Evolutionary conservation across 2,797 vertebrate genomes (phyloP).

Genomic region (Adrianichthys oophorus): DNA sequence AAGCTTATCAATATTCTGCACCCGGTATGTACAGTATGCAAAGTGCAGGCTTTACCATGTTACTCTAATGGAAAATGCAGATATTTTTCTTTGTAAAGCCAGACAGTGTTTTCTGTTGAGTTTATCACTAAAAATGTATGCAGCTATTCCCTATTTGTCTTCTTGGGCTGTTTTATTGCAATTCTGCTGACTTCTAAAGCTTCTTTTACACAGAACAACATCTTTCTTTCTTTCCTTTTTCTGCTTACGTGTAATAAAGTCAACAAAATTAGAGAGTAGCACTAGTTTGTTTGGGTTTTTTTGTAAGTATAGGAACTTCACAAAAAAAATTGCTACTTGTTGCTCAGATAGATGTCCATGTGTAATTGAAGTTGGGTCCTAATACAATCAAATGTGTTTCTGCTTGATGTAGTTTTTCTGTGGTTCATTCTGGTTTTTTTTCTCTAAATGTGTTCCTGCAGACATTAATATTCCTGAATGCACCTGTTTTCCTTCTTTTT

Average conservation of each 20-base stretch:
- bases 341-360: slow-evolving; percentile 11
- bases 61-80: slow-evolving; percentile 20
- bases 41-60: slow-evolving; percentile 18
- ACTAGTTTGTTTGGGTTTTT: slow-evolving; percentile 21
- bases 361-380: slow-evolving; percentile 17
- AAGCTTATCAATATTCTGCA: background rate
- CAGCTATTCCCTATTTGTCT: slow-evolving; percentile 32
- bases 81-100: slow-evolving; percentile 26
- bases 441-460: too few relatives aligned
- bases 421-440: slow-evolving; percentile 6
- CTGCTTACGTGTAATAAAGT: slow-evolving; percentile 18
- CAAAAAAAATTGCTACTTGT: slow-evolving; percentile 36
- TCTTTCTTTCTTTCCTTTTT: slow-evolving; percentile 20
- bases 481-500: too few relatives aligned
- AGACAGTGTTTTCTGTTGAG: slow-evolving; percentile 14
- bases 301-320: slow-evolving; percentile 39
- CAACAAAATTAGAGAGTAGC: slow-evolving; percentile 42
- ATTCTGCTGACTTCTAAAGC: slow-evolving; percentile 38
- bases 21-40: slow-evolving; percentile 8
- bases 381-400: slow-evolving; percentile 11
- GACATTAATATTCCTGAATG: too few relatives aligned
- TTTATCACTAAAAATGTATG: slow-evolving; percentile 41
- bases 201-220: slow-evolving; percentile 14
- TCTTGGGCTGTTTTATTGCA: slow-evolving; percentile 30
- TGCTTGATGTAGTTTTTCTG: slow-evolving; percentile 20